Conservation (phyloP, 2,113 vertebrate species). For the Psophia crepitans region DNA sequence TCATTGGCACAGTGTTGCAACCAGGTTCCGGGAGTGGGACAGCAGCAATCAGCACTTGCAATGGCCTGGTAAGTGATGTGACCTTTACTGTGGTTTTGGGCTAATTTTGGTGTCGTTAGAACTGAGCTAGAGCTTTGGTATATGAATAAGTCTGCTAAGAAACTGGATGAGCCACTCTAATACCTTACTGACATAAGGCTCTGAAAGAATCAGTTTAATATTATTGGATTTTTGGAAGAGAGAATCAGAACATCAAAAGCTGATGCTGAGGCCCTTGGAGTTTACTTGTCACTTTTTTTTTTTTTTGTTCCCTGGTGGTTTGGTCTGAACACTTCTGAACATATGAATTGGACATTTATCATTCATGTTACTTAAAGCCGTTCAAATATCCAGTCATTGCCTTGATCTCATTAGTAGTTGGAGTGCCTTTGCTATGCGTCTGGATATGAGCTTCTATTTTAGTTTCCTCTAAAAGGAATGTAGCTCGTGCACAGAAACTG, state of each 20-base stretch:
- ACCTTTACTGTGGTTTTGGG: not conserved
- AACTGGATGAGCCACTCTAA: not conserved
- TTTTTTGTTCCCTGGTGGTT: not conserved
- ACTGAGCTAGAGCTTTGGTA: not conserved
- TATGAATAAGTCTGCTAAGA: not conserved
- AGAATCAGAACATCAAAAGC: not conserved
- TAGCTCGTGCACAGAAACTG: not conserved
- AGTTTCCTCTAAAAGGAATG: not conserved
- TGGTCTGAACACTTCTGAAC: not conserved
- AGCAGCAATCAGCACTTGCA: conserved; percentile 88
- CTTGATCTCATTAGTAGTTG: not conserved
- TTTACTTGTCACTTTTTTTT: not conserved
- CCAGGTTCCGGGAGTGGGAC: conserved; percentile 50
- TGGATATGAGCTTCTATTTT: not conserved
- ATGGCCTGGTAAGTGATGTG: conserved; percentile 85
- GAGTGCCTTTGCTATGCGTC: not conserved
- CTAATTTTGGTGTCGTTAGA: not conserved
- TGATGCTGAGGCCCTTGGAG: not conserved
- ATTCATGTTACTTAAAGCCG: not conserved
- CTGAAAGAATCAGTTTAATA: not conserved
- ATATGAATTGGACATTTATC: not conserved
- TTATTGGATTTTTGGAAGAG: not conserved
- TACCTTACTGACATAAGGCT: not conserved
- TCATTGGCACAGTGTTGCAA: conserved; percentile 79
- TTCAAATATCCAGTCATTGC: not conserved